Evolutionary conservation across 2,113 vertebrate species (phyloP), one percentile per base, ranked within the genome.

Genomic region (Anolis sagrei): DNA sequence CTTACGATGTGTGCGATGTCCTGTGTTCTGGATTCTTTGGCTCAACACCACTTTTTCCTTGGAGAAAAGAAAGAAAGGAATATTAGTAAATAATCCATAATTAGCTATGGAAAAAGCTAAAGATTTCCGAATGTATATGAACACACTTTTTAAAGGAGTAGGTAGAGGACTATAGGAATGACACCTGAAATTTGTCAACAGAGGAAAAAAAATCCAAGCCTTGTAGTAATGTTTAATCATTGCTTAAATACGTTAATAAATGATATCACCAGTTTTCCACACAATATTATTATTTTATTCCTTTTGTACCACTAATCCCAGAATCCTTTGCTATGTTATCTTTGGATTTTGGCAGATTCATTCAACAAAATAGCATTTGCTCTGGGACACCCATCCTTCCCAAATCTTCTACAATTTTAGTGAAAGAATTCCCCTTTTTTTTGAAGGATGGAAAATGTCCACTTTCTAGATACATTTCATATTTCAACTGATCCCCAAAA

Each of bases 1-100:
- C 98, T 99, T 98, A 99, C 98, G 98, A 99, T 96, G 98, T 97
- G 92, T 97, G 98, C 88, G 98, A 97, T 44, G 97, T 96, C 32
- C 94, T 96, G 96, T 97, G 96, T 95, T 97, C 94, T 92, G 95
- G 95, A 95, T 95, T 97, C 95, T 96, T 97, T 87, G 95, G 93
- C 93, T 97, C 97, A 89, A 95, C 94, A 91, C 97, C 97, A 93
- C 95, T 95, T 96, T 97, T 97, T 89, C 96, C 98, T 99, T 96
- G 89, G 83, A 90, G 32, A 8, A 94, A 89, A 95, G 96, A 90
- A 92, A 92, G 89, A 93, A 90, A 94, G 89, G 36, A 48, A 89
- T 90, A 91, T 93, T 84, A 95, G 90, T 92, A 93, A 27, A 69
- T 23, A 27, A 66, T 73, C 8, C 58, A 66, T 27, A 74, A 34